Evolutionary conservation across 1,140 invertebrate species (phyloP), one percentile per base, ranked within the genome.

Genomic region (Achatina immaculata): DNA sequence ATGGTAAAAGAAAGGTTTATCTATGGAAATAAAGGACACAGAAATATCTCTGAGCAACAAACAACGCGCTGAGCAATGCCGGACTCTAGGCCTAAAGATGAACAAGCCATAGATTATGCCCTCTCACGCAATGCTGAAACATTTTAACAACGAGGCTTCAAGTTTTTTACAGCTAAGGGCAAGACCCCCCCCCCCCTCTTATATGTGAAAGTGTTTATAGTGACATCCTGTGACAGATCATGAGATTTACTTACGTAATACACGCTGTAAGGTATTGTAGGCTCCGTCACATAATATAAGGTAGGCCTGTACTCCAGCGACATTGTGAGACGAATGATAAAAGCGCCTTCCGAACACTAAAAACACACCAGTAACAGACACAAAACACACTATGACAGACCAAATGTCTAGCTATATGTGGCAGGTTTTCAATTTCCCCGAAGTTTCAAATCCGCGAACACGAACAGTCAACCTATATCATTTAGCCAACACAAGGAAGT

Each of bases 191-290:
- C n/a, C n/a, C n/a, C n/a, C n/a, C n/a, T n/a, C n/a, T n/a, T n/a
- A n/a, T n/a, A n/a, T n/a, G n/a, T n/a, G n/a, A n/a, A n/a, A n/a
- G n/a, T n/a, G n/a, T n/a, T n/a, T n/a, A n/a, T n/a, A n/a, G n/a
- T n/a, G n/a, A n/a, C n/a, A n/a, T n/a, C n/a, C n/a, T n/a, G n/a
- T n/a, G n/a, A n/a, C n/a, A n/a, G n/a, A n/a, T n/a, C n/a, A n/a
- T n/a, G n/a, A n/a, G n/a, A n/a, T n/a, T n/a, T n/a, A 77, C 75
- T 77, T 65, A 77, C 75, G 40, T 77, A 77, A 28, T 77, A 77
- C 51, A 77, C n/a, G 31, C 31, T 75, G 75, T 65, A 77, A 3
- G 58, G 51, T 31, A 43, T 24, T n/a, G n/a, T n/a, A n/a, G n/a
- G n/a, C 1, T 42, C 75, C 21, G 75, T 77, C 24, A 55, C 65